Evolutionary conservation across 30 jellyfish, hydroid and myxozoan genomes (phyloP).

Genomic region (Mastigias papua): DNA sequence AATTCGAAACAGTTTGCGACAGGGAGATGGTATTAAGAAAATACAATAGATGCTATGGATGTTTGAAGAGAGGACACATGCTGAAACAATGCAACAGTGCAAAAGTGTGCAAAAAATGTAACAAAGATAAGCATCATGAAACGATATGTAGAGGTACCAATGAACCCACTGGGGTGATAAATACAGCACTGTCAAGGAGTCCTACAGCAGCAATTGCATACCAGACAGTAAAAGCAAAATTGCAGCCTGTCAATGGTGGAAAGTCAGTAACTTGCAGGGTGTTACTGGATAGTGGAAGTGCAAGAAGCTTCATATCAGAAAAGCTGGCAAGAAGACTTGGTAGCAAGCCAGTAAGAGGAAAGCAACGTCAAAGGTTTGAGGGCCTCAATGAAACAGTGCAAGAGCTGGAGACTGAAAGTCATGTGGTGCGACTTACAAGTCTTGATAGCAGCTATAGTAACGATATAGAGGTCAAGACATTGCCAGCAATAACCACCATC

Average conservation of each 20-base stretch:
- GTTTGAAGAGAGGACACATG: constrained; percentile 42
- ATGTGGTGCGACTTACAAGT: constrained; percentile 20
- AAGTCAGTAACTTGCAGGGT: constrained; percentile 43
- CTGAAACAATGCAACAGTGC: constrained; percentile 18
- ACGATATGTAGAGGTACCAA: constrained; percentile 24
- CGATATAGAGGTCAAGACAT: constrained; percentile 23
- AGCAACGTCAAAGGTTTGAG: not conserved
- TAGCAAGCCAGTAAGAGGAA: constrained; percentile 15
- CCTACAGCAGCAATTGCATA: constrained; percentile 55
- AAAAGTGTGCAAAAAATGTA: constrained; percentile 24
- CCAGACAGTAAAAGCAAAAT: constrained; percentile 33
- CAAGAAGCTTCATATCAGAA: constrained; percentile 43
- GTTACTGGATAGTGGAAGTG: constrained; percentile 60
- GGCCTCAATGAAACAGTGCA: constrained; percentile 22
- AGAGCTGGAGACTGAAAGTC: constrained; percentile 59
- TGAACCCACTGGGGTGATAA: constrained; percentile 61
- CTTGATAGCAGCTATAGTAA: constrained; percentile 18
- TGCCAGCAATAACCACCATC: constrained; percentile 55
- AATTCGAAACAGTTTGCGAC: not conserved
- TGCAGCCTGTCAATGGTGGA: not conserved
- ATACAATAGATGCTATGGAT: constrained; percentile 31
- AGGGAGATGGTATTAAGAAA: constrained; percentile 28
- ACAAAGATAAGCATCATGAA: constrained; percentile 22
- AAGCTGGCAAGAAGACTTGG: constrained; percentile 23
- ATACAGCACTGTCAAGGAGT: not conserved